Evolutionary conservation across 30 jellyfish, hydroid and myxozoan species (phyloP), one percentile per base, ranked within the genome.

Genomic region (Catostylus mosaicus): DNA sequence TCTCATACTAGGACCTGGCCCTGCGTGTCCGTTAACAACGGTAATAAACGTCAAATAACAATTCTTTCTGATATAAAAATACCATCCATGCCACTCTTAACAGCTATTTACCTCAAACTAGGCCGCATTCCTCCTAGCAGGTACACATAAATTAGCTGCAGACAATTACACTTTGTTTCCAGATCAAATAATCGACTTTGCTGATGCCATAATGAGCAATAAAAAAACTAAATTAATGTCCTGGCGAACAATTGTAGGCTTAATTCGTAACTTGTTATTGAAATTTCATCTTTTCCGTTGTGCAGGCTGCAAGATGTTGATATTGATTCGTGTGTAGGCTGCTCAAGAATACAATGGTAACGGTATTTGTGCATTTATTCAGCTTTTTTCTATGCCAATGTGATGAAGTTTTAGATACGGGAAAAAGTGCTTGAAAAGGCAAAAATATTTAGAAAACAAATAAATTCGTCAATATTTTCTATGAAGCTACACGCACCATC

Each of bases 101-200:
- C 12, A 43, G 51, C 77, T 32, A 26, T 14, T 31, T 16, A n/a
- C n/a, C n/a, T n/a, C n/a, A n/a, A n/a, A n/a, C n/a, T n/a, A n/a
- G 73, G 64, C 63, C 64, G 46, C 30, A 23, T 19, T 27, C 16
- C 83, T 18, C 75, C 50, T 74, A 27, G 85, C 85, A 51, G 73
- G 73, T 59, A 74, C 45, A 74, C 85, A 59, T 10, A 26, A 74
- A 74, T 68, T 26, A 56, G 52, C 36, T 38, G 50, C 37, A 51
- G 85, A 74, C 85, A 74, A 74, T 50, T 20, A 74, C 30, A 20
- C 75, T 50, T 74, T 57, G 72, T 56, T 74, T 57, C 59, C 62
- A 68, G 51, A 52, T 52, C 75, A 56, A 74, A 74, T 30, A 48
- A 51, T 23, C 59, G 9, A 59, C 63, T 74, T 16, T 54, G 85